Evolutionary conservation across 2,888 invertebrate genomes (phyloP), one percentile per base, ranked within the genome.

Genomic region (Cepaea hortensis): DNA sequence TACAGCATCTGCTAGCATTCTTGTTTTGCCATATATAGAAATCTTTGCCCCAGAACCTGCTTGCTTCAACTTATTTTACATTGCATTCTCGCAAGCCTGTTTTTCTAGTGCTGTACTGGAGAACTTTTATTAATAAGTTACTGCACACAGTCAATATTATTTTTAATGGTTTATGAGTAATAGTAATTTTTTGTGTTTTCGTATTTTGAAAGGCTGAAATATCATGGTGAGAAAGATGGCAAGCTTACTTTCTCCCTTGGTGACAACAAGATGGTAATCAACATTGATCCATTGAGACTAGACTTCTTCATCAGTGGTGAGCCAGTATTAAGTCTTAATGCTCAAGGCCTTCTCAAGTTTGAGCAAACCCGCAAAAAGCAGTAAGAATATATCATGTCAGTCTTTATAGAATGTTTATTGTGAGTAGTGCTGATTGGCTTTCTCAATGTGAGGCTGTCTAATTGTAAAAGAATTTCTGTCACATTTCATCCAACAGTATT

Each of bases 271-370:
- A 96, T 96, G 20, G 95, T 97, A 13, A 94, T 99, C 18, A 95
- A 96, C 73, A 96, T 96, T 0, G 96, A 96, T 85, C 99, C 99
- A 0, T 96, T 99, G 92, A 96, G 96, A 93, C 94, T 99, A 6
- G 98, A 99, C 94, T 89, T 94, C 83, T 90, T 92, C 73, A 89
- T 91, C 3, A 90, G 92, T 70, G 95, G 96, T 87, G 96, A 96
- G 68, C 96, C 97, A 18, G 96, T 97, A 0, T 96, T 97, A 18
- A 96, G 97, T 46, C 95, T 97, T 35, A 99, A 99, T 95, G 97
- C 97, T 46, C 96, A 97, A 91, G 97, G 97, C n/a, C 96, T 99
- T 90, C 96, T 99, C 94, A 96, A 97, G 91, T 97, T 98, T 93
- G 99, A 99, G 93, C 98, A 99, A 79, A 89, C 91, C 62, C 89